These are phyloP conservation scores for Spondyliosoma cantharus DNA, from an alignment of 2,797 vertebrate species.

Conservation along the genomic window DNA sequence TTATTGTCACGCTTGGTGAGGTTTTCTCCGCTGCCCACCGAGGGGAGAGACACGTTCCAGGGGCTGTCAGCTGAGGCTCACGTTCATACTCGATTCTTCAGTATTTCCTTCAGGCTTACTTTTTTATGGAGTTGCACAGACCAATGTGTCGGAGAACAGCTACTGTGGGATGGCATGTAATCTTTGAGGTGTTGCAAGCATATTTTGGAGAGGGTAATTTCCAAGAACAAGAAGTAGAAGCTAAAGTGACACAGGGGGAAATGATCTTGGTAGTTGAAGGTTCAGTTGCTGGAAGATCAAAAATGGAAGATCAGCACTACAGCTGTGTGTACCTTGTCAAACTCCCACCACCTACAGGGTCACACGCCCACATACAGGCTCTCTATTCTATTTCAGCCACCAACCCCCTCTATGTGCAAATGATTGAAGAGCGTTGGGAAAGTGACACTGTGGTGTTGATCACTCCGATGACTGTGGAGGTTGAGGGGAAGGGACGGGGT, in stretches of 20 bases:
- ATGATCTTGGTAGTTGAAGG: constrained; percentile 26
- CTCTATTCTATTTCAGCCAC: constrained; percentile 10
- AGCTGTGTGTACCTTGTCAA: constrained; percentile 68
- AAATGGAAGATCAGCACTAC: constrained; percentile 33
- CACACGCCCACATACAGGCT: constrained; percentile 12
- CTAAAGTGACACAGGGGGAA: constrained; percentile 19
- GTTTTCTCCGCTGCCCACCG: constrained; percentile 66
- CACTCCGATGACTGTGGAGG: constrained; percentile 18
- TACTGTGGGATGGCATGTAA: constrained; percentile 45
- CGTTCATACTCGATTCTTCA: constrained; percentile 56
- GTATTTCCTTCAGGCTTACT: constrained; percentile 57
- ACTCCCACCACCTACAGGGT: constrained; percentile 29
- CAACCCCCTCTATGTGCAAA: neutral
- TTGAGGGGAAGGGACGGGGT: constrained; percentile 40
- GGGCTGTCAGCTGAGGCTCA: constrained; percentile 68
- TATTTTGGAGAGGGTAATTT: constrained; percentile 42
- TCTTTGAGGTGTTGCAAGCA: constrained; percentile 34
- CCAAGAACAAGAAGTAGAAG: constrained; percentile 25
- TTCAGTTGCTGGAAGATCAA: constrained; percentile 37
- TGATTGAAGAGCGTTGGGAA: constrained; percentile 56
- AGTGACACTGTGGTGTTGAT: constrained; percentile 72
- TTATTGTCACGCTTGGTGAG: constrained; percentile 76
- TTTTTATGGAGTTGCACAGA: constrained; percentile 33
- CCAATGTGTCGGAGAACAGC: constrained; percentile 39
- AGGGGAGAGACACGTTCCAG: constrained; percentile 63